Evolutionary conservation across 2,113 vertebrate species (phyloP).

Genomic region (Eonycteris spelaea): DNA sequence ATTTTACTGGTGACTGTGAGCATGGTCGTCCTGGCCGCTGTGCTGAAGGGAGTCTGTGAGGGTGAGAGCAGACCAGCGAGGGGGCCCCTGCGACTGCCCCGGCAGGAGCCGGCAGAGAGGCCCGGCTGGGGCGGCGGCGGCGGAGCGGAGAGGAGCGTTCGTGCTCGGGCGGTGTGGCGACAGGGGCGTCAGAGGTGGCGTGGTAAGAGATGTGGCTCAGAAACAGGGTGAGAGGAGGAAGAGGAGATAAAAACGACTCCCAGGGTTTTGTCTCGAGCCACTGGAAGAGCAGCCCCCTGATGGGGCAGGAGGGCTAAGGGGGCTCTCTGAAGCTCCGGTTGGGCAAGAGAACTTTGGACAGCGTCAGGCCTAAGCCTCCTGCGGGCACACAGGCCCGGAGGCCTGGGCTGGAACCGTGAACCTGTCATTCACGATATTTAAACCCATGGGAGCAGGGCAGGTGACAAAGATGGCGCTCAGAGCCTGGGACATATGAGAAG

Average conservation of each 20-base stretch:
- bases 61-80: too few relatives aligned
- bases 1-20: neutral
- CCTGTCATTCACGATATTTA: neutral
- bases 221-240: neutral
- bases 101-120: too few relatives aligned
- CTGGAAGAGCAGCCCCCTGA: neutral
- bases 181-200: neutral
- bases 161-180: neutral
- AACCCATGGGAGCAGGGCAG: neutral
- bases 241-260: neutral
- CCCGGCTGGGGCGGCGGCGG: neutral
- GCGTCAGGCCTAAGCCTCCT: accelerated
- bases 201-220: neutral
- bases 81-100: too few relatives aligned
- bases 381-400: neutral
- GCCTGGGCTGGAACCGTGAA: neutral
- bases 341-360: too few relatives aligned
- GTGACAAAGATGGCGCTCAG: neutral
- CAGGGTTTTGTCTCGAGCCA: neutral
- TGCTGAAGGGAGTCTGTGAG: neutral
- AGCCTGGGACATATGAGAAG: neutral
- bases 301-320: neutral
- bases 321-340: neutral
- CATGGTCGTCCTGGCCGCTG: neutral
- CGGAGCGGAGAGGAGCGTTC: accelerated